Evolutionary conservation across 2,888 invertebrate species (phyloP).

Genomic region (Andrena hattorfiana): DNA sequence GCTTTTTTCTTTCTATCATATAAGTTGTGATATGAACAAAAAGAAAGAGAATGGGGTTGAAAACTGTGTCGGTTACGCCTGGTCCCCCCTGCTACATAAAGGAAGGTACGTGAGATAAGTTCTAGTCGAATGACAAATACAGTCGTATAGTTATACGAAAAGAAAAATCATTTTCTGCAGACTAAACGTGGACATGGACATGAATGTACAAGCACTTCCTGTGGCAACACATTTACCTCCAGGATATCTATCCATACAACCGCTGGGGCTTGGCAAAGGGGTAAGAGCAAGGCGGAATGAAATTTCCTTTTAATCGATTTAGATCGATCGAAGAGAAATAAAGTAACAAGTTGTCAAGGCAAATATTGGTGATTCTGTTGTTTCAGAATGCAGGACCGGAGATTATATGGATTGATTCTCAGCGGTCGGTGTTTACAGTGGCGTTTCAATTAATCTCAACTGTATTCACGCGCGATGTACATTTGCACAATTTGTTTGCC

Average conservation of each 20-base stretch:
- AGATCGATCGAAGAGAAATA: not conserved
- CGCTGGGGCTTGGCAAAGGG: conserved; percentile 96
- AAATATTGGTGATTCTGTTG: conserved; percentile 2
- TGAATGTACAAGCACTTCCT: conserved; percentile 90
- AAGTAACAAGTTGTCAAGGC: not conserved
- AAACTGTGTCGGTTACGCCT: conserved; percentile 96
- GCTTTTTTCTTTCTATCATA: conserved; percentile 97
- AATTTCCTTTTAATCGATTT: not conserved
- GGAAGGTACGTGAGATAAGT: conserved; percentile 86
- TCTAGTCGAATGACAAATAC: not conserved
- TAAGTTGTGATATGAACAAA: conserved; percentile 95
- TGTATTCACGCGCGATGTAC: conserved; percentile 94
- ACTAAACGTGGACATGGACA: conserved; percentile 89
- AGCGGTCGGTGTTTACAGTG: conserved; percentile 94
- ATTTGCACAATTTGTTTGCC: conserved; percentile 94
- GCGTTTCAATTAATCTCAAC: conserved; percentile 95
- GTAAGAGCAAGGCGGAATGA: conserved; percentile 86
- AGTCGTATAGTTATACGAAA: not conserved
- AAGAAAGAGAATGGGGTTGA: conserved; percentile 92
- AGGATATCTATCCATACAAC: conserved; percentile 95
- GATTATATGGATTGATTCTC: conserved; percentile 97
- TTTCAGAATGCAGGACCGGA: conserved; percentile 93
- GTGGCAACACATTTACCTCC: conserved; percentile 95
- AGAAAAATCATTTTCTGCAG: conserved; percentile 84
- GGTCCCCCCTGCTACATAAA: conserved; percentile 94